phyloP scores from a whole-genome alignment of 2,888 invertebrate species.

The Drosophila conformis region DNA sequence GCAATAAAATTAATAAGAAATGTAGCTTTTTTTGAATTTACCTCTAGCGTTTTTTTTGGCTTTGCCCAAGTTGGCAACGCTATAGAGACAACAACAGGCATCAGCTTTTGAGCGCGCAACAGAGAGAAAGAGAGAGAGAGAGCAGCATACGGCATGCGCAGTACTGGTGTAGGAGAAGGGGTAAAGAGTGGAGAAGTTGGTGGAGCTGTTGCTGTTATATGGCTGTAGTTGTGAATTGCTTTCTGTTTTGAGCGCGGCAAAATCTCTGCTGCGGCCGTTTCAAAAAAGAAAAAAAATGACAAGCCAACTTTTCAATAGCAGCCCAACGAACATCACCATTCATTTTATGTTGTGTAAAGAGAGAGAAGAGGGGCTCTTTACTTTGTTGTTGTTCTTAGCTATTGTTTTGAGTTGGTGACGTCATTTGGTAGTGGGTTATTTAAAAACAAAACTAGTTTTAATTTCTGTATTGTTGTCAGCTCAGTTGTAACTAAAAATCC shows the following conservation, averaged over 20 bases:
- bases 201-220: constrained; percentile 50
- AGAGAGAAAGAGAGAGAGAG: neutral
- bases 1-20: neutral
- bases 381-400: constrained; percentile 34
- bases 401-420: constrained; percentile 66
- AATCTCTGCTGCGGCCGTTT: constrained; percentile 50
- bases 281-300: constrained; percentile 35
- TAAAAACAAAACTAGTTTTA: constrained; percentile 62
- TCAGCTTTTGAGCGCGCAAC: constrained; percentile 53
- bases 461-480: constrained; percentile 54
- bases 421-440: constrained; percentile 57
- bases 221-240: constrained; percentile 40
- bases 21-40: neutral
- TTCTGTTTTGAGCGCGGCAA: constrained; percentile 65
- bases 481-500: constrained; percentile 24
- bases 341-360: constrained; percentile 40
- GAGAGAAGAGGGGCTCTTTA: constrained; percentile 25
- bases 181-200: constrained; percentile 20
- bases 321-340: constrained; percentile 43
- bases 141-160: constrained; percentile 52
- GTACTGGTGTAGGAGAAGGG: constrained; percentile 1
- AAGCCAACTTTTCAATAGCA: constrained; percentile 58
- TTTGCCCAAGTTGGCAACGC: neutral
- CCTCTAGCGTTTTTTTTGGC: neutral
- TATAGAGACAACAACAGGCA: constrained; percentile 14